Evolutionary conservation across 2,888 invertebrate genomes (phyloP), one percentile per base, ranked within the genome.

Genomic region (Ptychoptera contaminata): DNA sequence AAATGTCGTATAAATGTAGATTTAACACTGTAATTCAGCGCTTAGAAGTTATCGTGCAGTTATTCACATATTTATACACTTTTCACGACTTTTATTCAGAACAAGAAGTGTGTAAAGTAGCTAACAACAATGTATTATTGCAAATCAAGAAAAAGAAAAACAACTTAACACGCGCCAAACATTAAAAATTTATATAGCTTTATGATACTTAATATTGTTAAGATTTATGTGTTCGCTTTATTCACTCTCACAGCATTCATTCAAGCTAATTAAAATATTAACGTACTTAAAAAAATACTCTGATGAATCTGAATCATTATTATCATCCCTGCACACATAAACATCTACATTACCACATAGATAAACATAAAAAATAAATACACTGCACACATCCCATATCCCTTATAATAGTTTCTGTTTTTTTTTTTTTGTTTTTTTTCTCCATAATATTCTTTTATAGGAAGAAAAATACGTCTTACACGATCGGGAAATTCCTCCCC

Each of bases 401-500:
- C 15, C 36, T 16, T 37, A 7, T 15, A 15, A 15, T 15, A 7
- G 32, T 32, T 9, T 32, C 8, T 30, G 29, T 14, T 29, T 12
- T 15, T 9, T 43, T 31, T 43, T 10, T 16, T 43, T 42, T 42
- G 36, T 37, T 36, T 38, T 9, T 37, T 43, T 29, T 43, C 37
- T 15, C 12, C 32, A 37, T n/a, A 31, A 34, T 12, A 16, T 32
- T 34, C 16, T 11, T 50, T 52, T 56, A 53, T 56, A 52, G 54
- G 53, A 55, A 52, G 55, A 53, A 54, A 53, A 53, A 48, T 48
- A 50, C 52, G 53, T 52, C 53, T 52, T 52, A 55, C 58, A 56
- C 60, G 53, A 54, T 55, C 55, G 55, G 57, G 57, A 54, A 56
- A 53, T 52, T 51, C 48, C 50, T 54, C 52, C 53, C 55, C 55